Evolutionary conservation across 2,888 invertebrate genomes (phyloP).

Genomic region (Melieria picta): DNA sequence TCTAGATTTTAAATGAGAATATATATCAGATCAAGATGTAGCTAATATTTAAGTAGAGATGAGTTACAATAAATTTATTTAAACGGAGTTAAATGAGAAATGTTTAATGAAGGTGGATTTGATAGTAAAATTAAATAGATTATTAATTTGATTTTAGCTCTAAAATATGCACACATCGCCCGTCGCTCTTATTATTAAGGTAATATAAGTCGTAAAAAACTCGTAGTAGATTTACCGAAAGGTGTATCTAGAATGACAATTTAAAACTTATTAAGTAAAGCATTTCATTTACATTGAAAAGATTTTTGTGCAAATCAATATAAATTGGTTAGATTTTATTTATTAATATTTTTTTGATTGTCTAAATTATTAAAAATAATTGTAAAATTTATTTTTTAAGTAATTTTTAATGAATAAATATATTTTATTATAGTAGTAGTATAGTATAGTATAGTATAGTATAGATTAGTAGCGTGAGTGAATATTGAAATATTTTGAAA

Average conservation of each 20-base stretch:
- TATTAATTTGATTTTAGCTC: slow-evolving; percentile 71
- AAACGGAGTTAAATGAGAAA: slow-evolving; percentile 66
- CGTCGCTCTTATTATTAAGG: slow-evolving; percentile 76
- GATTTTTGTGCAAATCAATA: slow-evolving; percentile 67
- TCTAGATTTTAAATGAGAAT: slow-evolving; percentile 61
- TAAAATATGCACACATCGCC: slow-evolving; percentile 82
- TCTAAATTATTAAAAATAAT: slow-evolving; percentile 64
- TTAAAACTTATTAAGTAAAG: slow-evolving; percentile 71
- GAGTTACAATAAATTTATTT: slow-evolving; percentile 74
- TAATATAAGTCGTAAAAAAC: slow-evolving; percentile 86
- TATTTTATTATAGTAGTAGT: slow-evolving; percentile 69
- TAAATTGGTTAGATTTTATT: slow-evolving; percentile 64
- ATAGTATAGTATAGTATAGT: too few relatives aligned
- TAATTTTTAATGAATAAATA: slow-evolving; percentile 69
- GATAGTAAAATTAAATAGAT: slow-evolving; percentile 69
- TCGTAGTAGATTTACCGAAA: slow-evolving; percentile 83
- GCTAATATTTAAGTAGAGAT: slow-evolving; percentile 74
- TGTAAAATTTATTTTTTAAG: slow-evolving; percentile 66
- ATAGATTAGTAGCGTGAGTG: slow-evolving; percentile 70
- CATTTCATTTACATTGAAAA: slow-evolving; percentile 76
- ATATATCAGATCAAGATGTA: slow-evolving; percentile 79
- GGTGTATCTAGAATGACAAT: slow-evolving; percentile 74
- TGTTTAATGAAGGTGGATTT: slow-evolving; percentile 73
- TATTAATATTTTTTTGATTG: slow-evolving; percentile 56
- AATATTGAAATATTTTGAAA: too few relatives aligned